Percentiles rank a stretch among this genome's conserved stretches.
phyloP scores from a whole-genome alignment of 2,888 invertebrate genomes.

The Epinotia demarniana region DNA sequence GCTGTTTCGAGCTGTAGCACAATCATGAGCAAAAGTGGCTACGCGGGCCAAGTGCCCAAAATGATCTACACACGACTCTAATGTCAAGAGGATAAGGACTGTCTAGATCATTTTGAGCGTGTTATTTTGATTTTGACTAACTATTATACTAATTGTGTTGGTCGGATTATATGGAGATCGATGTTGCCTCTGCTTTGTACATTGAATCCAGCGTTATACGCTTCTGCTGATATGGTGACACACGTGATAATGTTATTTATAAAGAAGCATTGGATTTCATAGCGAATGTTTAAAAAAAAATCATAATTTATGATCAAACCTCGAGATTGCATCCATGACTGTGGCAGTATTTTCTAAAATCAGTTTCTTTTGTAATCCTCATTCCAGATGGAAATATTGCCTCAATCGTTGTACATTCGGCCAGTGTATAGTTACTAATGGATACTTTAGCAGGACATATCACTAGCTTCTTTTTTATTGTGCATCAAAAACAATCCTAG shows the following conservation, averaged over 20 bases:
- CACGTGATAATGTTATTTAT: background rate
- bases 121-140: too few species aligned
- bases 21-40: too few species aligned
- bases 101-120: too few species aligned
- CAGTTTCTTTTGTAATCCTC: slow-evolving; percentile 19
- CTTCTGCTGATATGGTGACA: background rate
- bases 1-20: background rate
- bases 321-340: slow-evolving; percentile 26
- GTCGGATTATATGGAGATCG: slow-evolving; percentile 4
- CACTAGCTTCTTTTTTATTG: slow-evolving; percentile 36
- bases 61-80: too few species aligned
- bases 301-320: slow-evolving; percentile 10
- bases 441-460: slow-evolving; percentile 46
- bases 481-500: slow-evolving; percentile 2
- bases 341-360: slow-evolving; percentile 21
- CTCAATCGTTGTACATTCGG: slow-evolving; percentile 53
- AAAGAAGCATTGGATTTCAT: background rate
- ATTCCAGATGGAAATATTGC: slow-evolving; percentile 54
- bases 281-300: background rate
- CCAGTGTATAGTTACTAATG: slow-evolving; percentile 50
- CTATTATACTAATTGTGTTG: background rate
- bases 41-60: too few species aligned
- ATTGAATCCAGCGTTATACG: background rate
- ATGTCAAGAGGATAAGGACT: too few species aligned
- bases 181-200: background rate